Conservation (phyloP, 2,113 vertebrate species). For the Harpagus bidentatus region DNA sequence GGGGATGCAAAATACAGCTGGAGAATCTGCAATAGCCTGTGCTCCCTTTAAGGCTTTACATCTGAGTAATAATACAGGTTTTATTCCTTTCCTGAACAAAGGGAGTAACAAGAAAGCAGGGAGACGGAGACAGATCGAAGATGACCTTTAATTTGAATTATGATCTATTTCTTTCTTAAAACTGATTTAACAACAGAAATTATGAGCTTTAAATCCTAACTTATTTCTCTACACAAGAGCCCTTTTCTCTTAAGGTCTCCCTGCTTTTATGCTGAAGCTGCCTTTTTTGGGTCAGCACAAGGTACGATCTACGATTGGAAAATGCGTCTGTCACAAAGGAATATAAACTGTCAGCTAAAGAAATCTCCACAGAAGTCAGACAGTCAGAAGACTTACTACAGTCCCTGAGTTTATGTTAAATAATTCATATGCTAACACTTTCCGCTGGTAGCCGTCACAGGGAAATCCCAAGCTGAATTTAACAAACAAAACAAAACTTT, state of each 20-base stretch:
- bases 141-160: constrained; percentile 29
- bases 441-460: not conserved
- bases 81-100: not conserved
- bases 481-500: not conserved
- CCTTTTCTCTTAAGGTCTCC: constrained; percentile 53
- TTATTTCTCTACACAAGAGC: not conserved
- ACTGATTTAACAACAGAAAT: constrained; percentile 8
- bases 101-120: not conserved
- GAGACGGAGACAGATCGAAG: not conserved
- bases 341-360: constrained; percentile 36
- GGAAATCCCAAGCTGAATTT: constrained; percentile 10
- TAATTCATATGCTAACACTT: constrained; percentile 50
- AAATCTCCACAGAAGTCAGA: constrained; percentile 53
- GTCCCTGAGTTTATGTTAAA: constrained; percentile 29
- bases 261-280: constrained; percentile 27
- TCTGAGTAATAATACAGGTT: not conserved
- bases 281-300: constrained; percentile 42
- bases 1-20: not conserved
- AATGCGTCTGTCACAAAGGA: constrained; percentile 59
- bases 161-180: constrained; percentile 9
- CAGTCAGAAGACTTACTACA: constrained; percentile 50
- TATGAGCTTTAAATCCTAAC: not conserved
- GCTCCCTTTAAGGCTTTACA: not conserved
- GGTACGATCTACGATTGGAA: constrained; percentile 40
- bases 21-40: not conserved